Conservation (phyloP, 2,113 vertebrate species). For the Athene cunicularia region DNA sequence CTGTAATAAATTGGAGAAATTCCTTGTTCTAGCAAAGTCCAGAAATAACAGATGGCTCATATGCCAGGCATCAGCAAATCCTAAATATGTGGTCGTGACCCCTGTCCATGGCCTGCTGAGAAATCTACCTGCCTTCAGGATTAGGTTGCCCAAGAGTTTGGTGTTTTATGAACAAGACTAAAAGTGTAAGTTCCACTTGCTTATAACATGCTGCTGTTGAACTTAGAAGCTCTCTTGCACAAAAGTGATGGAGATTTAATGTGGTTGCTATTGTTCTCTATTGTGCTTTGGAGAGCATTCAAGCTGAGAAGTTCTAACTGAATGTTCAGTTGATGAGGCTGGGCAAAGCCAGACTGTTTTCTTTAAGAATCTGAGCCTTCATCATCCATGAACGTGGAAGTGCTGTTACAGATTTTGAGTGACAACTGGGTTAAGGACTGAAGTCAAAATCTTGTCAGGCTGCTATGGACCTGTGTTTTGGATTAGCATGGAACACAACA, state of each 20-base stretch:
- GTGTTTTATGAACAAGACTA: neutral
- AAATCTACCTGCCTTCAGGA: neutral
- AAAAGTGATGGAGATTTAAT: neutral
- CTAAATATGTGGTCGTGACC: neutral
- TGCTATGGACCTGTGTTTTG: neutral
- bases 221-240: neutral
- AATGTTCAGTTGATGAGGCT: neutral
- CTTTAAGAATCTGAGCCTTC: neutral
- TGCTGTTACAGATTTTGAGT: neutral
- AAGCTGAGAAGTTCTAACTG: neutral
- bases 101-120: neutral
- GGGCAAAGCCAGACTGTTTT: neutral
- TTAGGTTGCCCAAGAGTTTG: neutral
- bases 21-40: neutral
- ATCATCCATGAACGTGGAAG: neutral
- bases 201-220: neutral
- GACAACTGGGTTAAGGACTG: neutral
- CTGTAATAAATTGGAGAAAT: conserved; percentile 10
- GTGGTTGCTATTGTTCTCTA: neutral
- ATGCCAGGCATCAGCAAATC: conserved; percentile 7
- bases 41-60: conserved; percentile 9
- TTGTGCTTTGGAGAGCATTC: neutral
- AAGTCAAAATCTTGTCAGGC: neutral
- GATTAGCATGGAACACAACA: neutral
- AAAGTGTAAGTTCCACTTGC: neutral